Evolutionary conservation across 2,888 invertebrate species (phyloP).

Genomic region (Noctua fimbriata): DNA sequence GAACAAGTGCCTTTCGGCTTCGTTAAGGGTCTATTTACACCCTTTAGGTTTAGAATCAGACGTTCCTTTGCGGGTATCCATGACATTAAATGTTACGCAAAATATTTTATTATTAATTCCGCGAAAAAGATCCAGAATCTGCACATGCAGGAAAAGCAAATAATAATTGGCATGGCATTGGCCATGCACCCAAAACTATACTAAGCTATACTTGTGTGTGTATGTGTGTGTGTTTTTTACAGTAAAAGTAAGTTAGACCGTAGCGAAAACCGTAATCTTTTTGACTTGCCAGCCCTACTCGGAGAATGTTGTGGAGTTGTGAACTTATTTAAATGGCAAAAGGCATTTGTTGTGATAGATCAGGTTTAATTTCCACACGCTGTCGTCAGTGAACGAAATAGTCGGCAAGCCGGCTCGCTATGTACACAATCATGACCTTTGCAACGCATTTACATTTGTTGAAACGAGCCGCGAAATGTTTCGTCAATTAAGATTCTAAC

Average conservation of each 20-base stretch:
- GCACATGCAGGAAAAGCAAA: too few species aligned
- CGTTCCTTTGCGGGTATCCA: too few species aligned
- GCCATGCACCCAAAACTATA: too few species aligned
- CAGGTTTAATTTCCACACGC: conserved; percentile 35
- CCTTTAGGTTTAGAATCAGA: too few species aligned
- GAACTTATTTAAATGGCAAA: conserved; percentile 30
- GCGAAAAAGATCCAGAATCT: too few species aligned
- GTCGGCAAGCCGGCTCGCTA: background rate
- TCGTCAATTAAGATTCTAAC: conserved; percentile 38
- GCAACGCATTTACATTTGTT: conserved; percentile 41
- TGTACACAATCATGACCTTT: conserved; percentile 52
- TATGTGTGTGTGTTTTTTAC: background rate
- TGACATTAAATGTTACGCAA: too few species aligned
- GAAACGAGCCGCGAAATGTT: conserved; percentile 48
- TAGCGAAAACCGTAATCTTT: background rate
- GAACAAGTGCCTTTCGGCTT: too few species aligned
- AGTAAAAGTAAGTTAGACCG: background rate
- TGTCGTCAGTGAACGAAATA: conserved; percentile 31
- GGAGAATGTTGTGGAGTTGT: conserved; percentile 11
- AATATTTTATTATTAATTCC: too few species aligned
- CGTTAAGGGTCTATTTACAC: too few species aligned
- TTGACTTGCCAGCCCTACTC: background rate
- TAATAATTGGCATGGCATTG: too few species aligned
- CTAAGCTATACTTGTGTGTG: too few species aligned
- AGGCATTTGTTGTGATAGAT: conserved; percentile 24